Base-by-base conservation (phyloP, 1,140 invertebrate species). In the Nasonia giraulti region DNA sequence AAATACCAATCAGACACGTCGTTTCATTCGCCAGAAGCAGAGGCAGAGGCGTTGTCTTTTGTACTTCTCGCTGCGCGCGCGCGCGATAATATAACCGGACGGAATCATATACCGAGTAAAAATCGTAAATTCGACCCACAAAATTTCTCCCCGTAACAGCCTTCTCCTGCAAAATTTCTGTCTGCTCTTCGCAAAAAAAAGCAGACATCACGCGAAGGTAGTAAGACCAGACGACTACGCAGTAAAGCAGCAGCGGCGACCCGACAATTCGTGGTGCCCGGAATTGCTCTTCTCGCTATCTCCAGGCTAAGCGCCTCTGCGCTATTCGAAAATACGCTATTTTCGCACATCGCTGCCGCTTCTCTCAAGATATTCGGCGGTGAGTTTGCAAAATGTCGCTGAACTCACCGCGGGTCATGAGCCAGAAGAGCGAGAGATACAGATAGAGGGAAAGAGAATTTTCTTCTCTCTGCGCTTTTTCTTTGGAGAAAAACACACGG, bases 291-390 rank as follows among this genome's bases (percentile, higher is more conserved):
- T 75, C 73, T 71, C 69, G 14, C 69, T 71, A 27, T 71, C 69
- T 33, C 69, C 14, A 27, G 17, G 55, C 55, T 62, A 33, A 33
- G 68, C 27, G 68, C 37, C 73, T 71, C 27, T 27, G 69, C 31
- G 31, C 37, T 77, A 77, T 77, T 47, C 44, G 75, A 77, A 77
- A 77, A 77, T 77, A 31, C 44, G 75, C 75, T 77, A 77, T 77
- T 77, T 77, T 77, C 75, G 73, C 73, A 10, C 73, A 27, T 23
- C 75, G 75, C 75, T 47, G 17, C 27, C 1, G 17, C 73, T 4
- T 75, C 73, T 75, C 20, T 33, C 69, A 11, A 71, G 69, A 71
- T 33, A 71, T 71, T 71, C 27, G 31, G 23, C 27, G 69, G 27
- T 33, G 69, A 27, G 69, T n/a, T 62, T 20, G 55, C 55, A 20